Evolutionary conservation across 2,797 vertebrate species (phyloP).

Genomic region (Hozukius guyotensis): DNA sequence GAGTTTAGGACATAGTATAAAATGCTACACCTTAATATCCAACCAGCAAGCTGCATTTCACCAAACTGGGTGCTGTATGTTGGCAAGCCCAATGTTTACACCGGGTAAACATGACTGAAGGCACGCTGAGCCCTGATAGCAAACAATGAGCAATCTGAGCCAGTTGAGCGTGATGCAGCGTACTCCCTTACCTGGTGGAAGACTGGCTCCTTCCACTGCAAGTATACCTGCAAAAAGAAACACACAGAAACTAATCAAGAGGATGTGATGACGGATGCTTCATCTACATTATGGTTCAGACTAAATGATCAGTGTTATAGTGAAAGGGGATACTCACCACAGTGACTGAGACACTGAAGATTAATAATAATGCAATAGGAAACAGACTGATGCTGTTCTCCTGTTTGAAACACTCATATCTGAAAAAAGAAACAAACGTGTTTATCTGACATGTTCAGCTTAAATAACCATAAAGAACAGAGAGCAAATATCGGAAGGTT

Average conservation of each 20-base stretch:
- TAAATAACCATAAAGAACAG: background rate
- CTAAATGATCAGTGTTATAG: background rate
- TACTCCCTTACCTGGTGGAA: conserved; percentile 93
- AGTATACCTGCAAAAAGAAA: conserved; percentile 87
- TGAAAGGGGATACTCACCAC: conserved; percentile 85
- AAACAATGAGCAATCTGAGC: conserved; percentile 48
- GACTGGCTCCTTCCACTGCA: conserved; percentile 95
- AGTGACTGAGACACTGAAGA: conserved; percentile 93
- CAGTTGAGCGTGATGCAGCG: background rate
- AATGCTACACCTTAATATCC: background rate
- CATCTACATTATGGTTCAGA: background rate
- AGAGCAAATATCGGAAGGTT: background rate
- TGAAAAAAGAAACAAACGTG: conserved; percentile 68
- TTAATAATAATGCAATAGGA: conserved; percentile 85
- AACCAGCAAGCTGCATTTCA: background rate
- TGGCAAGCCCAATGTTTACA: conserved; percentile 33
- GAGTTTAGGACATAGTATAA: background rate
- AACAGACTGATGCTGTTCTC: conserved; percentile 89
- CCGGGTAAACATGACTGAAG: conserved; percentile 18
- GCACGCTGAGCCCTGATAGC: conserved; percentile 39
- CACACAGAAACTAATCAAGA: conserved; percentile 29
- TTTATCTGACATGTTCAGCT: background rate
- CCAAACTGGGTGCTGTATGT: background rate
- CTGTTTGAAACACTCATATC: conserved; percentile 96
- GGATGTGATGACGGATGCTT: background rate